These are phyloP conservation scores for Ornithorhynchus anatinus DNA, from an alignment of 2,113 vertebrate species.

Conservation along the genomic window DNA sequence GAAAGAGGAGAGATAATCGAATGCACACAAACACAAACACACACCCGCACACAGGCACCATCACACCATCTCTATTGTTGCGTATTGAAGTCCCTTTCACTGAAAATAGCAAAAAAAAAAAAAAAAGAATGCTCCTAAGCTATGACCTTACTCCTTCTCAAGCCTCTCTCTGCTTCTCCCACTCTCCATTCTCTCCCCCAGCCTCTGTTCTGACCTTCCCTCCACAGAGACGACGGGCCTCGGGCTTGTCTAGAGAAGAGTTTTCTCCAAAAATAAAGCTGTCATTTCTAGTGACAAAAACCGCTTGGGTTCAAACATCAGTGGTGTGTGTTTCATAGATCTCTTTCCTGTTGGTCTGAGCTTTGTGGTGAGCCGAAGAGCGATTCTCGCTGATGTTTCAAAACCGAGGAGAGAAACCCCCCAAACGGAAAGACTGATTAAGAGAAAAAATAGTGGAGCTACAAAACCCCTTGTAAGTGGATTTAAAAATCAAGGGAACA, in stretches of 20 bases:
- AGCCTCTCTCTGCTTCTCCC: not conserved
- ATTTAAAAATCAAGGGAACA: no score
- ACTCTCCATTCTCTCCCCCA: not conserved
- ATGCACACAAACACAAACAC: not conserved
- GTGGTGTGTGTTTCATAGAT: constrained; percentile 9
- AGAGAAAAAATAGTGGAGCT: no score
- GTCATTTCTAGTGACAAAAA: constrained; percentile 25
- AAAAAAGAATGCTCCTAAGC: not conserved
- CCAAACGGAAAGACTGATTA: no score
- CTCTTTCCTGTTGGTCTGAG: constrained; percentile 2
- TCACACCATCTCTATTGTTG: not conserved
- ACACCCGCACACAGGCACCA: not conserved
- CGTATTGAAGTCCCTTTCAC: not conserved
- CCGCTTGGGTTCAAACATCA: constrained; percentile 29
- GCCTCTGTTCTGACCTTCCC: constrained; percentile 3
- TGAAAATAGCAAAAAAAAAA: no score
- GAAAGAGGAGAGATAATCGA: no score
- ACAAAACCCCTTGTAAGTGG: no score
- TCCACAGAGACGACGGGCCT: constrained; percentile 27
- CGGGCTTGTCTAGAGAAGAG: not conserved
- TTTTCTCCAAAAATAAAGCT: constrained; percentile 37
- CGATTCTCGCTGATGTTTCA: not conserved
- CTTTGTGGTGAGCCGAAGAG: not conserved
- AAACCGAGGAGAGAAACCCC: no score
- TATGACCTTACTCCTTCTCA: not conserved